A percentile compares a stretch with the other conserved stretches of the same genome.
Conservation (phyloP, 2,113 vertebrate species). For the Hiodon tergisus region DNA sequence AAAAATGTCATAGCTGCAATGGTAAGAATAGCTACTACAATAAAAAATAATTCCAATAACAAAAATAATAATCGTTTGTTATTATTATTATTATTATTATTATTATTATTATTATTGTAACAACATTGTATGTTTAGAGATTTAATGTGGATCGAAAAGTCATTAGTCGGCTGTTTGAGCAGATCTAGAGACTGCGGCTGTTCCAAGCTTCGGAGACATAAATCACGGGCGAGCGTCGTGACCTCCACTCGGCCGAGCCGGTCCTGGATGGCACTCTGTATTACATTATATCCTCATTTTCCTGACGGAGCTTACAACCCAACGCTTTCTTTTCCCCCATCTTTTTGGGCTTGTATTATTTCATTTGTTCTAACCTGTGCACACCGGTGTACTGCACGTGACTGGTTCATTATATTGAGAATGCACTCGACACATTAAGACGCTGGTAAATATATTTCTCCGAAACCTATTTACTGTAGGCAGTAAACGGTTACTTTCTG, state of each 20-base stretch:
- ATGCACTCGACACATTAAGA: no score
- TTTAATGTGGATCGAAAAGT: constrained; percentile 62
- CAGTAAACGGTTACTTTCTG: not conserved
- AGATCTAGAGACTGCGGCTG: constrained; percentile 57
- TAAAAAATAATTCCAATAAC: not conserved
- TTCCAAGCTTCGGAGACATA: constrained; percentile 63
- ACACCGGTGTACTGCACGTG: constrained; percentile 33
- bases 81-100: not conserved
- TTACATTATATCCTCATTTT: constrained; percentile 62
- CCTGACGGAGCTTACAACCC: constrained; percentile 52
- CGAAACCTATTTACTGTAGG: not conserved
- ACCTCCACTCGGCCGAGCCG: constrained; percentile 64
- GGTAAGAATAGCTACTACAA: not conserved
- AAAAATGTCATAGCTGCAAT: not conserved
- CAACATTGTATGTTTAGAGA: not conserved
- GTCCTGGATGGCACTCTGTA: constrained; percentile 59
- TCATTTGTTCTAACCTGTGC: constrained; percentile 50
- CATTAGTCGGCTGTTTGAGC: constrained; percentile 50
- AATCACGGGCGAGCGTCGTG: constrained; percentile 61
- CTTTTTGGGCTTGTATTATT: constrained; percentile 32
- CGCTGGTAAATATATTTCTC: not conserved
- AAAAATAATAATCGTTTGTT: no score
- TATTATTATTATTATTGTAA: constrained; percentile 3
- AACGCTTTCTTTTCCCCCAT: constrained; percentile 32
- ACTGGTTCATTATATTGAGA: constrained; percentile 38